Conservation (phyloP, 2,113 vertebrate genomes). For the Prinia subflava region DNA sequence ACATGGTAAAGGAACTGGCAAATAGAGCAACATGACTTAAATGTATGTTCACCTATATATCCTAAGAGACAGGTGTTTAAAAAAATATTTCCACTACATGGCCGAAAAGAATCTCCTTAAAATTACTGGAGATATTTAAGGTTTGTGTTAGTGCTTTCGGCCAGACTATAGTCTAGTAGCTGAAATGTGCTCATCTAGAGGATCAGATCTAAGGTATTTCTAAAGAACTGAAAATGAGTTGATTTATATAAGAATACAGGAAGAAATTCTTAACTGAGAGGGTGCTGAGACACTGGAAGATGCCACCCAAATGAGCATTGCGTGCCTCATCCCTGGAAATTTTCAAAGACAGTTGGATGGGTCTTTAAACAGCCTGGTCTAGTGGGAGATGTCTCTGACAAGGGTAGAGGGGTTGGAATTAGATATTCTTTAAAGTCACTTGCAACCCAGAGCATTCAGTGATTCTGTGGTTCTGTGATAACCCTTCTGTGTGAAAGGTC, state of each 20-base stretch:
- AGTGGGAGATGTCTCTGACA: neutral
- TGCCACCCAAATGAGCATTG: neutral
- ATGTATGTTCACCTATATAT: neutral
- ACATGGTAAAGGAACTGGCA: neutral
- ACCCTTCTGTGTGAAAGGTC: neutral
- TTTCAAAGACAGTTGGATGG: neutral
- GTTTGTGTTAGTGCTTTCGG: neutral
- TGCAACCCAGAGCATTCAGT: neutral
- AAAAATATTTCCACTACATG: neutral
- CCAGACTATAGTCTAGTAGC: neutral
- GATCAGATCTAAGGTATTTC: neutral
- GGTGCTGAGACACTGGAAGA: neutral
- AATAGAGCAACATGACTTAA: neutral
- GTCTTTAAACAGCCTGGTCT: neutral
- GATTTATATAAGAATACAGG: neutral
- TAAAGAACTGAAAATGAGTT: neutral
- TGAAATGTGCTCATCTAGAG: neutral
- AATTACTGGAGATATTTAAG: neutral
- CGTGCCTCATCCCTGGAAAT: neutral
- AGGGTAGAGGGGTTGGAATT: neutral
- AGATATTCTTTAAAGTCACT: neutral
- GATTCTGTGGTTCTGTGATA: neutral
- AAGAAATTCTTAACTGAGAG: neutral
- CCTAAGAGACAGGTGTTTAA: neutral
- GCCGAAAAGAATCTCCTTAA: neutral